Base-by-base conservation (phyloP, 2,888 invertebrate genomes). In the Hemistola chrysoprasaria region DNA sequence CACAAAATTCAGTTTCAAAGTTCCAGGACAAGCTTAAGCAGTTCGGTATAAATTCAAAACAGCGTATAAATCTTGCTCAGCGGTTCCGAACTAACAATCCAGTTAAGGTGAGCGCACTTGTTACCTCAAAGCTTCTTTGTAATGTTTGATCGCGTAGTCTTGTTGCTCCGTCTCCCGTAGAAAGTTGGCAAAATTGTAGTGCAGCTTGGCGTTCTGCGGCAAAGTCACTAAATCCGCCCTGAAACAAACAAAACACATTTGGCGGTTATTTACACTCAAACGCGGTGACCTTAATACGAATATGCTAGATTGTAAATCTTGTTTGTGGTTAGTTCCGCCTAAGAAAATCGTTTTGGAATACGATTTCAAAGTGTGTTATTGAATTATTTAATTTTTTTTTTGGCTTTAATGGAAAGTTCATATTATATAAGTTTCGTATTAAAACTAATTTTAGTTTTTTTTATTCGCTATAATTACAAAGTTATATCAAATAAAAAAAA, bases 171-270 rank as follows among this genome's bases (percentile, higher is more conserved):
- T 91, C 79, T 96, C 96, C 58, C 94, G 91, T 49, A 95, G 92
- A 76, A 93, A 94, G 91, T 97, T 97, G 40, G 93, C 97, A 69
- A 94, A 95, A 91, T 97, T 97, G 91, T 96, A 97, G 90, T 96
- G 96, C 92, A 95, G 94, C 90, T 97, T 97, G 59, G 96, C 96
- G 82, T 97, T 97, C 79, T 95, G 93, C 32, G 96, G 96, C 61
- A 95, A 84, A 56, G 93, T 93, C 77, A 92, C 90, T 69, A 97
- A 88, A 56, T 96, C 97, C 64, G 96, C 93, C 71, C 96, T 96
- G 90, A 78, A 90, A 88, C 71, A 73, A 76, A 78, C 79, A 79
- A 81, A 75, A 78, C 74, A 78, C 79, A 78, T 77, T 78, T 69
- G 46, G 62, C 46, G 63, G 70, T 76, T 68, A 79, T 78, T 75